Evolutionary conservation across 2,797 vertebrate genomes (phyloP).

Genomic region (Scyliorhinus canicula): DNA sequence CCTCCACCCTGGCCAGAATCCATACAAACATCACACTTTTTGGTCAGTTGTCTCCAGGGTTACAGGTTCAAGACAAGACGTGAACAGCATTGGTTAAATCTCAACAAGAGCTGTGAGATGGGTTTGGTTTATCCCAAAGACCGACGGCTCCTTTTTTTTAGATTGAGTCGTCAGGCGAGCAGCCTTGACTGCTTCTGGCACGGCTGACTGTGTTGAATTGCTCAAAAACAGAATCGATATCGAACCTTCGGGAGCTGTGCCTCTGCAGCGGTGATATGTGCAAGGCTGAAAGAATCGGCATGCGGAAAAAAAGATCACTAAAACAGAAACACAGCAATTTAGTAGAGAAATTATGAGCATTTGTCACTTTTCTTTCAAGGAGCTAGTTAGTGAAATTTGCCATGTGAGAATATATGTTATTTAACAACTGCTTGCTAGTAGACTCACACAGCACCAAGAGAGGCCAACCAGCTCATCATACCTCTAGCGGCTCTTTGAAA

Average conservation of each 20-base stretch:
- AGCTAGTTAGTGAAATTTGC: not conserved
- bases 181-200: not conserved
- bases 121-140: not conserved
- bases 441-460: not conserved
- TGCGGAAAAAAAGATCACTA: not conserved
- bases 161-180: not conserved
- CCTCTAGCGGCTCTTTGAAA: not conserved
- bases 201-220: not conserved
- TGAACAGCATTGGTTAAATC: not conserved
- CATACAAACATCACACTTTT: not conserved
- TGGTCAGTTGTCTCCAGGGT: slow-evolving; percentile 9
- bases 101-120: not conserved
- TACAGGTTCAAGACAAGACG: not conserved
- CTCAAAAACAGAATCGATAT: not conserved
- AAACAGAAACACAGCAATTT: not conserved
- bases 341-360: not conserved
- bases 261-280: not conserved
- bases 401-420: not conserved
- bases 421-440: not conserved
- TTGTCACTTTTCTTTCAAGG: not conserved
- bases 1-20: not conserved
- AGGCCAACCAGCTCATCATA: not conserved
- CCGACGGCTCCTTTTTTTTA: not conserved
- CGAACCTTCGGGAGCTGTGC: not conserved
- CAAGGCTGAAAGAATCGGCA: not conserved